Conservation (phyloP, 2,888 invertebrate genomes). For the Crossocerus cetratus region DNA sequence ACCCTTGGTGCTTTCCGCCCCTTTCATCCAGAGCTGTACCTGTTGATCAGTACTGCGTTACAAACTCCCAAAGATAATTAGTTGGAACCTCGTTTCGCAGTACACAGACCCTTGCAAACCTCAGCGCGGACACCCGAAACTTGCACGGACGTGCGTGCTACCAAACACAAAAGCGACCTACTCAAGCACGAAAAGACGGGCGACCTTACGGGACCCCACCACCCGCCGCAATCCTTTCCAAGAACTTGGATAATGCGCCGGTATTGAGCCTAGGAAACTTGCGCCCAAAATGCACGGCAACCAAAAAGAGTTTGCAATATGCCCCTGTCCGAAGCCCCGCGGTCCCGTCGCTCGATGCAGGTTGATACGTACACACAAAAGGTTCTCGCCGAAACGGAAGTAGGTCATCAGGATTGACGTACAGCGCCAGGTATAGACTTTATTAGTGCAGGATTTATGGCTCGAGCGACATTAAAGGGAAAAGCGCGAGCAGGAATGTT, state of each 20-base stretch:
- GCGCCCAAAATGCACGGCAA: too few species aligned
- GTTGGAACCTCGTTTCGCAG: constrained; percentile 23
- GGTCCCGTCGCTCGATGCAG: background rate
- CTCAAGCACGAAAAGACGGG: too few species aligned
- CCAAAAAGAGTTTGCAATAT: too few species aligned
- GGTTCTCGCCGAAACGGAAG: constrained; percentile 3
- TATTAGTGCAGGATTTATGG: background rate
- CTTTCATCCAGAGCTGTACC: constrained; percentile 80
- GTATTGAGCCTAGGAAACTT: too few species aligned
- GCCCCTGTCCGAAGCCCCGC: background rate
- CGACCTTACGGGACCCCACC: too few species aligned
- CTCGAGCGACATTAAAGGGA: background rate
- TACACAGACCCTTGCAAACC: background rate
- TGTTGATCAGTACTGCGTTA: constrained; percentile 52
- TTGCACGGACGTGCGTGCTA: too few species aligned
- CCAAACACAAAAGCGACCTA: too few species aligned
- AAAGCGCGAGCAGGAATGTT: background rate
- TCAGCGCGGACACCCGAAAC: too few species aligned
- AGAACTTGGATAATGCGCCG: too few species aligned
- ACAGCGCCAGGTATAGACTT: background rate
- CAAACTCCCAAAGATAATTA: background rate
- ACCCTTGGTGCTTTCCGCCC: constrained; percentile 80
- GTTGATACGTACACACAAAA: background rate
- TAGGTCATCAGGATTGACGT: background rate
- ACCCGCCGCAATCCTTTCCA: too few species aligned